Evolutionary conservation across 2,113 vertebrate genomes (phyloP), one percentile per base, ranked within the genome.

Genomic region (Rissa tridactyla): DNA sequence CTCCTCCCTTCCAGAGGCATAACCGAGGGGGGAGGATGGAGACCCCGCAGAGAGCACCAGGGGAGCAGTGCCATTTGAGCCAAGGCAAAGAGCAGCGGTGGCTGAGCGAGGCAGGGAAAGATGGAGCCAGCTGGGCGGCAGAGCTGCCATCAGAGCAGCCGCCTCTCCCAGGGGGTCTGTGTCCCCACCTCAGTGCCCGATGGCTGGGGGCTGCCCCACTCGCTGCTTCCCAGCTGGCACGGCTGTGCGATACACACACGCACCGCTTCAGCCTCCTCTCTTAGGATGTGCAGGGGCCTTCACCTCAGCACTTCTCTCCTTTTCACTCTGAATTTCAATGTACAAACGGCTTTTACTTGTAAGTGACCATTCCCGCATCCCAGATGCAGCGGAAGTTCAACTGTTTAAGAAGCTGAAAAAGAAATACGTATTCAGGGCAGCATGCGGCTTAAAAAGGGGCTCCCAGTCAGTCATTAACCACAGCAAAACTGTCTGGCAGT

Each of bases 211-310:
- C 46, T 79, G 44, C 29, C 22, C 3, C 0, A 2, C 0, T 6
- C 0, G 3, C 0, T 8, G 25, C 71, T 60, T 38, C 65, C 23
- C 1, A 3, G 49, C 11, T 2, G 3, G 15, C 3, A 2, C 6
- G 6, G 60, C 79, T 42, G 51, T 5, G 40, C 1, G 5, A 54
- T 26, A 64, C 40, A 46, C 0, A 0, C 5, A 6, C 0, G 4
- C 12, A 25, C 10, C 1, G 3, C 49, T 57, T 42, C 46, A 1
- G 2, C 4, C 60, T 77, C 36, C 54, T 36, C 3, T 40, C n/a
- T 11, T 30, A 61, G 0, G 4, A 10, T 4, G 4, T 1, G 5
- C 36, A 29, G 36, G 1, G 30, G 49, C n/a, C 51, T 92, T 5
- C 3, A 55, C 20, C 32, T 69, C 62, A 47, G 29, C 4, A 5